Conservation (phyloP, 2,113 vertebrate species). For the Spheniscus mendiculus region DNA sequence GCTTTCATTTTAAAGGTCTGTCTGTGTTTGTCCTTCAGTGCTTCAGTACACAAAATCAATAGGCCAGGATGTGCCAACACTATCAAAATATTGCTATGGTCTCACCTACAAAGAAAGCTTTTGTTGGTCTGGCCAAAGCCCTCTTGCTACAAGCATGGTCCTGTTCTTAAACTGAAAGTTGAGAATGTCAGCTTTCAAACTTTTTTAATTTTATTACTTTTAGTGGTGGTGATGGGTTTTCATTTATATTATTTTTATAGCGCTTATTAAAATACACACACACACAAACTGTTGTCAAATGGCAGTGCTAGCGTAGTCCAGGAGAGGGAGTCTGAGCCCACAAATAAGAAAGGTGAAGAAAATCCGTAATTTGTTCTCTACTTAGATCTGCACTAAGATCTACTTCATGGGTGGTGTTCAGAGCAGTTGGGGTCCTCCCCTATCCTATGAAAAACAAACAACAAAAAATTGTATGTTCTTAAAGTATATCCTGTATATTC, state of each 20-base stretch:
- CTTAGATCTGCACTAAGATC: not conserved
- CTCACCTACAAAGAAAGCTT: not conserved
- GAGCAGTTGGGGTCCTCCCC: not conserved
- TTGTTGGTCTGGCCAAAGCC: not conserved
- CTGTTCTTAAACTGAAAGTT: not conserved
- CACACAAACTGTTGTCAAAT: not conserved
- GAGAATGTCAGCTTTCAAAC: not conserved
- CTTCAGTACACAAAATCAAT: not conserved
- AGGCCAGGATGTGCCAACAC: not conserved
- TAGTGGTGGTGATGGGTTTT: not conserved
- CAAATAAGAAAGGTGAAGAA: not conserved
- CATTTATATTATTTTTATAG: not conserved
- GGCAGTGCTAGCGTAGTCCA: conserved; percentile 1
- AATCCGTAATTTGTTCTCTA: not conserved
- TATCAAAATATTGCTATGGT: not conserved
- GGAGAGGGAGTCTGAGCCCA: conserved; percentile 28
- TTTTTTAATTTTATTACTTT: not conserved
- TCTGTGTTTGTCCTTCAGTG: not conserved
- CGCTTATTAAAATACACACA: not conserved
- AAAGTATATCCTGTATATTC: not conserved
- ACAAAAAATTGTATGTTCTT: not conserved
- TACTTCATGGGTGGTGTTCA: not conserved
- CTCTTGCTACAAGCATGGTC: not conserved
- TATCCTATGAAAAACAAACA: not conserved
- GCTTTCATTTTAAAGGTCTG: not conserved